Conservation (phyloP, 2,113 vertebrate genomes). For the Jaculus jaculus region DNA sequence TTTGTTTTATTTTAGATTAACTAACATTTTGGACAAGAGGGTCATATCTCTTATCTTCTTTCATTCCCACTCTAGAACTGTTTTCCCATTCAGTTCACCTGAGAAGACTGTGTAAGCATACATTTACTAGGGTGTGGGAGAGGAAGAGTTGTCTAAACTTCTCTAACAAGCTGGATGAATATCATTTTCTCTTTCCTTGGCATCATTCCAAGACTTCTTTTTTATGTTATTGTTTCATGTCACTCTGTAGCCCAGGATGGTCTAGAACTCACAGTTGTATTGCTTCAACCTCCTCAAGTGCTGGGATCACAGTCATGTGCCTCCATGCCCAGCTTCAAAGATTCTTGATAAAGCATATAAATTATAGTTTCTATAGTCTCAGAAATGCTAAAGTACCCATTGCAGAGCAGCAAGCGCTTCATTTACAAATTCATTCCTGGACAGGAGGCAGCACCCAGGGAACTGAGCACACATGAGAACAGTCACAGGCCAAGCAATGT, state of each 20-base stretch:
- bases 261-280: neutral
- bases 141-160: neutral
- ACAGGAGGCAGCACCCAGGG: neutral
- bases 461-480: neutral
- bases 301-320: neutral
- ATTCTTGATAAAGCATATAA: neutral
- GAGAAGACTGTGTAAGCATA: neutral
- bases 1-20: neutral
- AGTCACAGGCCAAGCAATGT: neutral
- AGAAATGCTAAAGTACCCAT: neutral
- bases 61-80: neutral
- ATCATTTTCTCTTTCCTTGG: neutral
- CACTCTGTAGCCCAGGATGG: neutral
- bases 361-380: neutral
- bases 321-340: neutral
- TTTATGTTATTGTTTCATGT: neutral
- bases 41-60: neutral
- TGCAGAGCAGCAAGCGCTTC: neutral
- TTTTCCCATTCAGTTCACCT: neutral
- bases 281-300: neutral
- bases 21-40: neutral
- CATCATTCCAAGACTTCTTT: conserved; percentile 16
- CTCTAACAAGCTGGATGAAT: neutral
- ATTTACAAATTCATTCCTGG: accelerated
- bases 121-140: neutral